These are phyloP conservation scores for Miniopterus natalensis DNA, from an alignment of 2,113 vertebrate genomes.

Conservation along the genomic window DNA sequence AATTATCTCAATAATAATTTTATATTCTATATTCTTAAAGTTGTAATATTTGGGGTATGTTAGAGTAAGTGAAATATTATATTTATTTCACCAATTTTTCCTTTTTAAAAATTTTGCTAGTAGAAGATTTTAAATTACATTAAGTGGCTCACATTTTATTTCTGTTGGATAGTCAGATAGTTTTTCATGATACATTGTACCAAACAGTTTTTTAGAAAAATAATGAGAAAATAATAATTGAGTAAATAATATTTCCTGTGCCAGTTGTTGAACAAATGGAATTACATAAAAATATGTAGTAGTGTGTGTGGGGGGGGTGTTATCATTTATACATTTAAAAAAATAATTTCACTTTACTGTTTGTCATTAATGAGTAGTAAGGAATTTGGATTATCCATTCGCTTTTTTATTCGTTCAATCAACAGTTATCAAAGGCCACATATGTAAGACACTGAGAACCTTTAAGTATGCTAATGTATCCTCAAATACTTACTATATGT, in stretches of 20 bases:
- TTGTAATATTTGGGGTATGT: neutral
- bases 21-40: neutral
- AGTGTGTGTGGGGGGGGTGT: neutral
- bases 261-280: neutral
- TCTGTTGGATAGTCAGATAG: neutral
- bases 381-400: slow-evolving; percentile 26
- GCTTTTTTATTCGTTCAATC: slow-evolving; percentile 11
- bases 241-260: neutral
- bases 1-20: slow-evolving; percentile 22
- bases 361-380: slow-evolving; percentile 27
- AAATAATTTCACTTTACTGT: neutral
- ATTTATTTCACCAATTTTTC: slow-evolving; percentile 2
- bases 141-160: neutral
- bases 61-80: slow-evolving; percentile 29
- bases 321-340: neutral
- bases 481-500: neutral
- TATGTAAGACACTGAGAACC: neutral
- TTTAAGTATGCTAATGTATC: neutral
- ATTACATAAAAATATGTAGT: neutral
- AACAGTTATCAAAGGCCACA: neutral
- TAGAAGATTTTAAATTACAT: neutral
- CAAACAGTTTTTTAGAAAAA: neutral
- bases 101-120: neutral
- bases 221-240: neutral
- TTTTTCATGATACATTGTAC: neutral